Base-by-base conservation (phyloP, 2,888 invertebrate species). In the Marasmarcha lunaedactyla region DNA sequence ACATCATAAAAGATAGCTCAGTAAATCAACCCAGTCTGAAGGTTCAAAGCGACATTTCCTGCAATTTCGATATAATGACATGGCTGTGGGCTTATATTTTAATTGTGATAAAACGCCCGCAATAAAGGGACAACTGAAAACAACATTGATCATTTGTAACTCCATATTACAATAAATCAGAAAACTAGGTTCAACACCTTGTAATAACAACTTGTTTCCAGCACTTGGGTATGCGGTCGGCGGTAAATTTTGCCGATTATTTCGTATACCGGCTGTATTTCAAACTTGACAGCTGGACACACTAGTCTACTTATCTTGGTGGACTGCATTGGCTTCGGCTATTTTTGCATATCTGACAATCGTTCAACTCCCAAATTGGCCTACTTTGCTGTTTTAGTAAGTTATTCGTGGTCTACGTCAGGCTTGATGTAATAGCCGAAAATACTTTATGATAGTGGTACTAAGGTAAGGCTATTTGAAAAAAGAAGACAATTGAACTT, bases 171-270 rank as follows among this genome's bases (percentile, higher is more conserved):
- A 63, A 70, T 73, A 76, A 76, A 73, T 74, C 70, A 73, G 63
- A 60, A 67, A 72, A 70, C 62, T 70, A 67, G 69, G 64, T 70
- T 70, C 69, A 71, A 71, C 72, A 71, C 70, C 69, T 71, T 68
- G 67, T 72, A 70, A 64, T 67, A 71, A 72, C 71, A 70, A 67
- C 63, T 71, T 68, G 69, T 70, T 65, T 56, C 51, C 54, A 50
- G 55, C 51, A 56, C 54, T 47, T 55, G 58, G 57, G 62, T 63
- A 64, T 58, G 62, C 63, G 56, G 49, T 51, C 47, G 47, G 51
- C 52, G 47, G 59, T 63, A 68, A 64, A 67, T 68, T 63, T 63
- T 62, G 56, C 57, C 51, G 49, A 55, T 63, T 69, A 65, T 63
- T 70, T 65, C 64, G 61, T 62, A 61, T 62, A 59, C 57, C 57